Base-by-base conservation (phyloP, 2,888 invertebrate species). In the Sialis fuliginosa region DNA sequence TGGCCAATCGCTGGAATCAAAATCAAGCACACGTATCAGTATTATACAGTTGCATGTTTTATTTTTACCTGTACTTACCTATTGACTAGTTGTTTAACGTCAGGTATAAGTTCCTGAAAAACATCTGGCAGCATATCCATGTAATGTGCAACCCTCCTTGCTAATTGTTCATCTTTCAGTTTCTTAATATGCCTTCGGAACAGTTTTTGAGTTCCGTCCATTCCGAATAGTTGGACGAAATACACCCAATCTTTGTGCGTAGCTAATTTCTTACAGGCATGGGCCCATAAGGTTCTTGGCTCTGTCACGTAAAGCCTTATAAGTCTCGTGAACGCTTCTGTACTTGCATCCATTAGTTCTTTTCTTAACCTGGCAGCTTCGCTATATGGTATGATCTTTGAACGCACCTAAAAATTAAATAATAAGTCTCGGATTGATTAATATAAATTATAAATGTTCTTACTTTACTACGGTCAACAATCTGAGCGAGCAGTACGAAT, bases 391-490 rank as follows among this genome's bases (percentile, higher is more conserved):
- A 80, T 68, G 50, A 80, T 69, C 62, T 82, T 80, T 39, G 74
- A 64, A 44, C 72, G 65, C 7, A 31, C 32, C 42, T 42, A 37
- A 47, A 13, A 31, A 39, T 35, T 37, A 44, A 39, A 10, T 9
- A 32, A 33, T 10, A 1, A 33, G 22, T 33, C 35, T 6, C 6
- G 22, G 22, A 13, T 41, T 22, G 3, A 31, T 13, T 31, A 42
- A 42, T 8, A 30, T 31, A n/a, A 7, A 71, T 71, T 66, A 74
- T 71, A 22, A 22, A 22, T 54, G 75, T 73, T 52, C 81, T 72
- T 49, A 83, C 77, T 67, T 92, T 91, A 40, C 85, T 81, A 62
- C 89, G 84, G 61, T 96, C 95, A 52, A 93, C 82, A 68, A 91
- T 78, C 68, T 95, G 93, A 32, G 91, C 93, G 48, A 96, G 67